These are phyloP conservation scores for Coendou prehensilis DNA, from an alignment of 2,797 vertebrate species.

Conservation along the genomic window DNA sequence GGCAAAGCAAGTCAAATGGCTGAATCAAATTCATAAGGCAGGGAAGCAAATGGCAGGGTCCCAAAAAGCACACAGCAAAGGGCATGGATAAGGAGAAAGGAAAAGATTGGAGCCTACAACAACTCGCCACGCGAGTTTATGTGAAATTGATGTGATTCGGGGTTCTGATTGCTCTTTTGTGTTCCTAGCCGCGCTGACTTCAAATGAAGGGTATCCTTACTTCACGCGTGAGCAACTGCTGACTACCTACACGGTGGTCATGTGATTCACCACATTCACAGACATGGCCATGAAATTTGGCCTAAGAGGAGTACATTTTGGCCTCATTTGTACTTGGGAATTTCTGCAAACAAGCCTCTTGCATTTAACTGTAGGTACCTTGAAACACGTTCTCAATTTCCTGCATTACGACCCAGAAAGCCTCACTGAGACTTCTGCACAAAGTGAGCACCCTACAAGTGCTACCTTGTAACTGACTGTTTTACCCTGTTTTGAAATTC, in stretches of 20 bases:
- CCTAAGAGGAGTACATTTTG: slow-evolving; percentile 6
- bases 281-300: neutral
- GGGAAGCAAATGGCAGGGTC: neutral
- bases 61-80: neutral
- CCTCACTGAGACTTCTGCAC: neutral
- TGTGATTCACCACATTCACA: neutral
- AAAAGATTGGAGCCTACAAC: neutral
- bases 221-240: neutral
- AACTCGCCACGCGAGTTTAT: neutral
- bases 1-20: neutral
- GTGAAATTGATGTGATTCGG: neutral
- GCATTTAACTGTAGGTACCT: neutral
- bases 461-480: neutral
- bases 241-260: neutral
- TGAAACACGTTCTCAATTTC: neutral
- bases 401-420: neutral
- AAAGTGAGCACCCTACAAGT: neutral
- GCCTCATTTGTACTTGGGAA: neutral
- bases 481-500: slow-evolving; percentile 1
- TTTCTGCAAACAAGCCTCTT: neutral
- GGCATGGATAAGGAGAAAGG: accelerated
- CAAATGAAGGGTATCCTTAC: neutral
- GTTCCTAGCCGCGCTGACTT: neutral
- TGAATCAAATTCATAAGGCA: neutral
- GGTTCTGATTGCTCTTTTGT: neutral